Evolutionary conservation across 2,797 vertebrate species (phyloP).

Genomic region (Champsocephalus gunnari): DNA sequence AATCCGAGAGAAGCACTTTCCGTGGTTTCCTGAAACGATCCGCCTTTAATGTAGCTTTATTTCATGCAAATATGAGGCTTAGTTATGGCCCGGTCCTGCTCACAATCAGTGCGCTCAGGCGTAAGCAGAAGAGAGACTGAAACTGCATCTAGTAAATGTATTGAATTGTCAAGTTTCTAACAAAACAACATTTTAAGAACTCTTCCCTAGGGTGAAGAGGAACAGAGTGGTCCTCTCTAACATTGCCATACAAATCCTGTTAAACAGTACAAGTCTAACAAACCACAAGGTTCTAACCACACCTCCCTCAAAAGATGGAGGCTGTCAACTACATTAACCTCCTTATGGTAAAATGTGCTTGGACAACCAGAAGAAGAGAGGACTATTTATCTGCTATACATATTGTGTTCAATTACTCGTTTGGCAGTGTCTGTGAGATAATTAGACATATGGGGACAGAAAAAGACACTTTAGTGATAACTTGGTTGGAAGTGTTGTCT

Average conservation of each 20-base stretch:
- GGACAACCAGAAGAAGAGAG: not conserved
- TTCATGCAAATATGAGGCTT: not conserved
- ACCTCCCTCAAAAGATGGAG: conserved; percentile 1
- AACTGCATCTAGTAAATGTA: not conserved
- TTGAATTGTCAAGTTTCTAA: not conserved
- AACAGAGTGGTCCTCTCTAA: not conserved
- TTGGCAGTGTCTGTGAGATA: not conserved
- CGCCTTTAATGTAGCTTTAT: not conserved
- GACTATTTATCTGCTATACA: not conserved
- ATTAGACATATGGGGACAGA: not conserved
- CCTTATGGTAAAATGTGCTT: not conserved
- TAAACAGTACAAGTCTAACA: not conserved
- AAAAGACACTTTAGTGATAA: not conserved
- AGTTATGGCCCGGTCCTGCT: not conserved
- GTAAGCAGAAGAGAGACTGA: conserved; percentile 4
- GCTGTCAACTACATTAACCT: conserved; percentile 1
- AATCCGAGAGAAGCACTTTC: not conserved
- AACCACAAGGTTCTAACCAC: not conserved
- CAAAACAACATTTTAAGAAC: not conserved
- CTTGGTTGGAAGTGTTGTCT: not conserved
- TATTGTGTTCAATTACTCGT: not conserved
- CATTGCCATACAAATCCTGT: not conserved
- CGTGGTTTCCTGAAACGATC: not conserved
- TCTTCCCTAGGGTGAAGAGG: not conserved
- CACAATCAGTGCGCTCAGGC: not conserved